Base-by-base conservation (phyloP, 2,888 invertebrate genomes). In the Nomada hirtipes region DNA sequence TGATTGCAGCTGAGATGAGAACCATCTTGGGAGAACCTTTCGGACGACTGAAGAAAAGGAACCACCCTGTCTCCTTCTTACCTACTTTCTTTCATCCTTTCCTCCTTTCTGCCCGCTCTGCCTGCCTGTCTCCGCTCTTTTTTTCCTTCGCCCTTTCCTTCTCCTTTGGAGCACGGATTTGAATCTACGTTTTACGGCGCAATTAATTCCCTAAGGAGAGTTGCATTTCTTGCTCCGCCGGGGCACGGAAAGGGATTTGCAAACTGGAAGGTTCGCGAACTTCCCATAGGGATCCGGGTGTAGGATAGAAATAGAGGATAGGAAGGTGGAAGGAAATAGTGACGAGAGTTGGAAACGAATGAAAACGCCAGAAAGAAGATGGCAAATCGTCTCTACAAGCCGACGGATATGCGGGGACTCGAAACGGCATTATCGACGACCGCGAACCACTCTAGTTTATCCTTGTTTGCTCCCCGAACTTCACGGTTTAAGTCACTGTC, bases 151-250 rank as follows among this genome's bases (percentile, higher is more conserved):
- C 83, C 53, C 60, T 55, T 72, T 74, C 83, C 75, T 74, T 82
- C 80, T 87, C 85, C 90, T 90, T 91, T 91, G 89, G 90, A 89
- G 87, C 89, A 84, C 87, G 89, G 89, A 92, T 91, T 91, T 91
- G 90, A 91, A 91, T 92, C 90, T 88, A 87, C 90, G 91, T 91
- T 92, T 91, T 91, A 92, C 91, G 90, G 90, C 90, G 91, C 92
- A 92, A 92, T 92, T 92, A 92, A 92, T 92, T 90, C 92, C 91
- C 92, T 88, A 88, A 91, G 91, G 91, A 90, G 90, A 88, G 88
- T 88, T 90, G 89, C 89, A 90, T 89, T 90, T 89, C 89, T 89
- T 88, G 87, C 88, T 86, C 88, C 85, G 87, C 52, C 88, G 86
- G 77, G 87, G 82, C 85, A 87, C 82, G 89, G 90, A 89, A 90